These are phyloP conservation scores for Axea sp. DNA, from an alignment of 2,888 invertebrate genomes.

Conservation along the genomic window DNA sequence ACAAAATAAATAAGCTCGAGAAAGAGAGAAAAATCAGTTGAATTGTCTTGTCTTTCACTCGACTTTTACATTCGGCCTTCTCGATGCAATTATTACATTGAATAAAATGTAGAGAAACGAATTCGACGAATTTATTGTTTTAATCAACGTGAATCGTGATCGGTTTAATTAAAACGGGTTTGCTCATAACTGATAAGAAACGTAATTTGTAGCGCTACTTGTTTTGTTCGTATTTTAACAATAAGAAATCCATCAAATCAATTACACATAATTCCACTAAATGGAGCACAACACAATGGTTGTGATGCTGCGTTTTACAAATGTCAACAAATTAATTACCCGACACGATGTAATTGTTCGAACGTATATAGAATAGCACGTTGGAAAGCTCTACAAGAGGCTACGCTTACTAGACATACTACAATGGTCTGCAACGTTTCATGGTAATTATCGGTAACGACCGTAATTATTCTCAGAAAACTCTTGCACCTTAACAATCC, in stretches of 20 bases:
- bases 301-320: slow-evolving; percentile 50
- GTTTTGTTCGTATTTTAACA: slow-evolving; percentile 35
- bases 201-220: slow-evolving; percentile 23
- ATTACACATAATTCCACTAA: slow-evolving; percentile 50
- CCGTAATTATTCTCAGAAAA: slow-evolving; percentile 73
- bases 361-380: slow-evolving; percentile 55
- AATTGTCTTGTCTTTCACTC: slow-evolving; percentile 2
- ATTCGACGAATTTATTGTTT: slow-evolving; percentile 29
- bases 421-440: slow-evolving; percentile 66
- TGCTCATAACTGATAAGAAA: slow-evolving; percentile 31
- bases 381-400: slow-evolving; percentile 48
- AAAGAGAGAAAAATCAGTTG: slow-evolving; percentile 14
- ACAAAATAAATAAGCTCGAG: slow-evolving; percentile 40
- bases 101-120: slow-evolving; percentile 18
- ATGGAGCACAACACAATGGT: slow-evolving; percentile 25
- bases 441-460: slow-evolving; percentile 76
- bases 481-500: slow-evolving; percentile 64
- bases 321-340: slow-evolving; percentile 62
- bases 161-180: slow-evolving; percentile 44
- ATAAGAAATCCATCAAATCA: slow-evolving; percentile 54
- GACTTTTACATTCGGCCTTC: not conserved
- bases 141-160: slow-evolving; percentile 30
- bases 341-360: slow-evolving; percentile 60
- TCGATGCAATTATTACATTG: slow-evolving; percentile 12
- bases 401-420: slow-evolving; percentile 58